Conservation (phyloP, 2,888 invertebrate species). For the Athrips mouffetella region DNA sequence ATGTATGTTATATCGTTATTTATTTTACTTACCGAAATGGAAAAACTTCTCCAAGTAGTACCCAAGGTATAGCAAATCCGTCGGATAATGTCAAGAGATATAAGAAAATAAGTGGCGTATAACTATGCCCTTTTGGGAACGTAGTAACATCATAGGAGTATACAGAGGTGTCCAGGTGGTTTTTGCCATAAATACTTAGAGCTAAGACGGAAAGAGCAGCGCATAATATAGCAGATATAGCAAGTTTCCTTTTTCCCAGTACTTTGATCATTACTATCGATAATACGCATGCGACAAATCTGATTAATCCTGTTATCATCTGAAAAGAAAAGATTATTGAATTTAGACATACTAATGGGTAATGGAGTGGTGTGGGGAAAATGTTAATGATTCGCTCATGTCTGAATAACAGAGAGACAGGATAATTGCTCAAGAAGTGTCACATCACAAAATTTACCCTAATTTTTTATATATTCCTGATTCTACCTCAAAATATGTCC, state of each 20-base stretch:
- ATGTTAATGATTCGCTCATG: too few relatives aligned
- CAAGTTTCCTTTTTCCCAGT: constrained; percentile 70
- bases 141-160: constrained; percentile 64
- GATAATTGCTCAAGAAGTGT: too few relatives aligned
- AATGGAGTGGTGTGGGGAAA: too few relatives aligned
- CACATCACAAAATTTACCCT: too few relatives aligned
- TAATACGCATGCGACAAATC: constrained; percentile 57
- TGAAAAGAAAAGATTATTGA: constrained; percentile 32
- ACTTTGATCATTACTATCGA: constrained; percentile 59
- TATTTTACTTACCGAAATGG: constrained; percentile 68
- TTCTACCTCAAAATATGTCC: too few relatives aligned
- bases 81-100: constrained; percentile 58
- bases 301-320: constrained; percentile 69
- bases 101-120: constrained; percentile 59
- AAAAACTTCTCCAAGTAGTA: constrained; percentile 77
- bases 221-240: constrained; percentile 59
- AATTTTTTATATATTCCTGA: too few relatives aligned
- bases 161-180: constrained; percentile 46
- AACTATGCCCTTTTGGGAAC: constrained; percentile 55
- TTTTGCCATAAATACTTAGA: constrained; percentile 64
- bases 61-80: constrained; percentile 73
- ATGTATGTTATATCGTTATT: too few relatives aligned
- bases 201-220: constrained; percentile 55
- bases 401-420: too few relatives aligned
- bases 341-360: too few relatives aligned